phyloP scores from a whole-genome alignment of 1,140 invertebrate genomes.

The Coptotermes formosanus region DNA sequence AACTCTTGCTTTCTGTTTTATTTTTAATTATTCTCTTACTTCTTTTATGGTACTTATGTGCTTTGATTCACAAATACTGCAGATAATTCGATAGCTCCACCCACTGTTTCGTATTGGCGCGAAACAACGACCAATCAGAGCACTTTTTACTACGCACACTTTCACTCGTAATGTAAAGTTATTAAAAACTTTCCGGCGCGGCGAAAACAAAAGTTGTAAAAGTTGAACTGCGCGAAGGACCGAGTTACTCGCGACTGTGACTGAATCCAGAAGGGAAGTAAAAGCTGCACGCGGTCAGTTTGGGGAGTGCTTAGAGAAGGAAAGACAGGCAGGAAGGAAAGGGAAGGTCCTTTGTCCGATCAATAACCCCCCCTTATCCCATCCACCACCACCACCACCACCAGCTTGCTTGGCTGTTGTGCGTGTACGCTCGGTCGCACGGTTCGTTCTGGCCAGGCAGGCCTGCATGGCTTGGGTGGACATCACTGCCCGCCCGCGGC shows the following conservation, averaged over 20 bases:
- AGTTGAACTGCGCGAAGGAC: neutral
- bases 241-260: neutral
- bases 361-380: conserved; percentile 32
- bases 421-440: conserved; percentile 24
- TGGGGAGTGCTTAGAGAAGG: neutral
- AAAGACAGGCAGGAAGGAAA: conserved; percentile 17
- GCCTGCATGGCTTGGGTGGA: conserved; percentile 26
- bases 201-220: conserved; percentile 19
- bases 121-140: conserved; percentile 28
- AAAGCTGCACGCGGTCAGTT: conserved; percentile 20
- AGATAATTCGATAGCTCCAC: conserved; percentile 29
- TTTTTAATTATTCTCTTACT: neutral
- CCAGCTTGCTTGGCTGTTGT: conserved; percentile 20
- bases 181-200: conserved; percentile 30
- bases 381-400: neutral
- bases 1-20: too few species aligned
- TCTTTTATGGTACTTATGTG: neutral
- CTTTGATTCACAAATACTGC: conserved; percentile 27
- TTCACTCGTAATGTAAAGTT: conserved; percentile 30
- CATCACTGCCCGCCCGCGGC: conserved; percentile 33
- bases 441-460: conserved; percentile 5
- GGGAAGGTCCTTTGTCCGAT: conserved; percentile 32
- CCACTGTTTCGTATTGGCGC: conserved; percentile 29
- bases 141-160: conserved; percentile 31
- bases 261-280: neutral